Percentiles rank a stretch among this genome's conserved stretches.
Conservation (phyloP, 2,113 vertebrate genomes). For the Bubo scandiacus region DNA sequence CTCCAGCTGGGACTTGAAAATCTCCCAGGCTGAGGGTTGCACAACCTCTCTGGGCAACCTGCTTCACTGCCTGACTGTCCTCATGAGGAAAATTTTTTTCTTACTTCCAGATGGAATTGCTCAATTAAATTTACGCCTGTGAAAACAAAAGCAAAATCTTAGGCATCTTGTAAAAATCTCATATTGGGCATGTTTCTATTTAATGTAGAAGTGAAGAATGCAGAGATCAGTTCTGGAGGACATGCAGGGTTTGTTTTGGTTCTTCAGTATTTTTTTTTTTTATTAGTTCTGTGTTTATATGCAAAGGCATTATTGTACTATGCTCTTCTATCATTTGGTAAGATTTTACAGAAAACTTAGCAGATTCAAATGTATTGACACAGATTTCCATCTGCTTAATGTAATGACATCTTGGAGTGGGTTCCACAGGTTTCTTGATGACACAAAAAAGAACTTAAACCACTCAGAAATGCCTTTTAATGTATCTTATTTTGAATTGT, state of each 20-base stretch:
- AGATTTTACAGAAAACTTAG: no score
- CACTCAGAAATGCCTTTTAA: not conserved
- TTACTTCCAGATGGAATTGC: not conserved
- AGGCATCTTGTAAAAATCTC: not conserved
- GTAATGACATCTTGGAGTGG: not conserved
- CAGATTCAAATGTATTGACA: not conserved
- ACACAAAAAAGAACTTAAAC: not conserved
- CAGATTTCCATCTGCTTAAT: not conserved
- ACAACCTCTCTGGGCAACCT: not conserved
- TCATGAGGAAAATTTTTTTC: not conserved
- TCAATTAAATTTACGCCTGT: not conserved
- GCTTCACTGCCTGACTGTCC: not conserved
- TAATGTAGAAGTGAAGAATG: not conserved
- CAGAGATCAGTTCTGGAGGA: not conserved
- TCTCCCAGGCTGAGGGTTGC: not conserved
- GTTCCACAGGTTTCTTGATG: not conserved
- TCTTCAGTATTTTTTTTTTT: not conserved
- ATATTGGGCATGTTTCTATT: not conserved
- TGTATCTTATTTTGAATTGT: not conserved
- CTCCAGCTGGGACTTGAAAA: not conserved
- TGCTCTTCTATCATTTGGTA: not conserved
- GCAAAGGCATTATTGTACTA: not conserved
- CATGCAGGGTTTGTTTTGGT: accelerated
- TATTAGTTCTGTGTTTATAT: not conserved
- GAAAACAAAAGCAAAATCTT: not conserved